Evolutionary conservation across 2,888 invertebrate species (phyloP).

Genomic region (Cybosia mesomella): DNA sequence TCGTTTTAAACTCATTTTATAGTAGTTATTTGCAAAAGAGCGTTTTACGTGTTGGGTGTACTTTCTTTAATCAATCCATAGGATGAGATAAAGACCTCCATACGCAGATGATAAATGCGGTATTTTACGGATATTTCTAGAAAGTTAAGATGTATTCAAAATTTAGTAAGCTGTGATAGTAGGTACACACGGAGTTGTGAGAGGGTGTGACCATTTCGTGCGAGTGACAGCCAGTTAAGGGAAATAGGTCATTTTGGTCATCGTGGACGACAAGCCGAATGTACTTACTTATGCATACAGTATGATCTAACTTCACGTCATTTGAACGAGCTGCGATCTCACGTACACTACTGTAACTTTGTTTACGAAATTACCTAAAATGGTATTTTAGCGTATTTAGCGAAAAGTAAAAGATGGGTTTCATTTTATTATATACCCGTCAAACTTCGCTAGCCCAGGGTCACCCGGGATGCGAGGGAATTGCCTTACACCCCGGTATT

Average conservation of each 20-base stretch:
- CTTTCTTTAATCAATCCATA: background rate
- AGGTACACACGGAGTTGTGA: conserved; percentile 12
- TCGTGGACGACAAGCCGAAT: conserved; percentile 9
- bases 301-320: conserved; percentile 13
- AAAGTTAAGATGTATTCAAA: conserved; percentile 2
- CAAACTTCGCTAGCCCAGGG: too few relatives aligned
- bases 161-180: conserved; percentile 11
- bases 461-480: too few relatives aligned
- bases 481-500: too few relatives aligned
- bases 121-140: background rate
- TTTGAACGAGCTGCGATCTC: background rate
- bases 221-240: conserved; percentile 24
- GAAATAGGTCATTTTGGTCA: conserved; percentile 24
- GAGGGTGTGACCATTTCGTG: conserved; percentile 18
- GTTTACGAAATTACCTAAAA: background rate
- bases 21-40: background rate
- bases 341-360: background rate
- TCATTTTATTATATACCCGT: too few relatives aligned
- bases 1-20: background rate
- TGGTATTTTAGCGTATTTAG: too few relatives aligned
- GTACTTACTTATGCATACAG: conserved; percentile 19
- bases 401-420: too few relatives aligned
- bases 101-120: too few relatives aligned
- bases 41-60: background rate
- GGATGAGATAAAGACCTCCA: too few relatives aligned